phyloP scores from a whole-genome alignment of 1,140 invertebrate species.

The Dinothrombium tinctorium region DNA sequence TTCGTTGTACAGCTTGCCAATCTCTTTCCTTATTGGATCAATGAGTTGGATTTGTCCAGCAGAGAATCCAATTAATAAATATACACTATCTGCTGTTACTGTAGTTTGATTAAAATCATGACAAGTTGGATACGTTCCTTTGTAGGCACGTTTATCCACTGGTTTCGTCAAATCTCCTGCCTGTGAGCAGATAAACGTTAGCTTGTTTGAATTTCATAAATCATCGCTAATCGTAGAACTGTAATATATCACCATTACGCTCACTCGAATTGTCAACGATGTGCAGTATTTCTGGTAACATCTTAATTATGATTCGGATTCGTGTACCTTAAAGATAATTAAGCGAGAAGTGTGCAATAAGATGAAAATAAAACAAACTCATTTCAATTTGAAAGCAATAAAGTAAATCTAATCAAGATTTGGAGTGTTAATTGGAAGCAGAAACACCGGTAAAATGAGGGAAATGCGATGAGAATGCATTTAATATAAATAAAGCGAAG shows the following conservation, averaged over 20 bases:
- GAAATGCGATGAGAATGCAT: no score
- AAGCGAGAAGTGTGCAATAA: no score
- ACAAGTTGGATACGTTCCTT: slow-evolving; percentile 93
- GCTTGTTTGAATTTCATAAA: not conserved
- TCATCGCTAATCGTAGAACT: not conserved
- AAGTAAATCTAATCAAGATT: no score
- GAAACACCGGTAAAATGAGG: no score
- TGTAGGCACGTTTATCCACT: slow-evolving; percentile 91
- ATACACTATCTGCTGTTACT: slow-evolving; percentile 48
- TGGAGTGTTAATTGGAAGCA: no score
- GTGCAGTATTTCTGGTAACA: no score
- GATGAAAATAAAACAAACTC: no score
- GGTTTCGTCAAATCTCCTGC: slow-evolving; percentile 83
- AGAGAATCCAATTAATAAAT: slow-evolving; percentile 80
- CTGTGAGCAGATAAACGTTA: slow-evolving; percentile 28
- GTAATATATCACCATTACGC: slow-evolving; percentile 1
- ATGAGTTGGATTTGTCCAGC: slow-evolving; percentile 90
- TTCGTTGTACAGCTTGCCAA: slow-evolving; percentile 88
- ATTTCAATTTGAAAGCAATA: no score
- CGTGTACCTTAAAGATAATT: no score
- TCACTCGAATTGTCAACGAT: slow-evolving; percentile 1
- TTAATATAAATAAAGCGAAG: no score
- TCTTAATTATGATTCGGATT: no score
- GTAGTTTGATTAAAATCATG: slow-evolving; percentile 86
- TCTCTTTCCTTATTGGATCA: slow-evolving; percentile 84